Conservation (phyloP, 2,888 invertebrate species). For the Tinea pellionella region DNA sequence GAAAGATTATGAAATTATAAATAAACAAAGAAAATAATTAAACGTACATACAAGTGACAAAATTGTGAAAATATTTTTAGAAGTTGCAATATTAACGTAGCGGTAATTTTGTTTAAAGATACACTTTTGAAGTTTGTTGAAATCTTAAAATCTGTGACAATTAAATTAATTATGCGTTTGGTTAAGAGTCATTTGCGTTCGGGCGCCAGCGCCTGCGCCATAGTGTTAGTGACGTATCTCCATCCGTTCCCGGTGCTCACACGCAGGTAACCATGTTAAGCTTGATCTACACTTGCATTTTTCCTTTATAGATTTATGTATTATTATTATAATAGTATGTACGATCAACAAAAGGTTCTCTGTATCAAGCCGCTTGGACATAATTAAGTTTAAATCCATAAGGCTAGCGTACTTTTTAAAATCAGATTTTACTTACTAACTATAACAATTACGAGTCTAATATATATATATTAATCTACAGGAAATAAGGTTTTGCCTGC, state of each 20-base stretch:
- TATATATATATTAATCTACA: too few species aligned
- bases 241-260: background rate
- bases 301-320: background rate
- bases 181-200: background rate
- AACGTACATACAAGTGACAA: background rate
- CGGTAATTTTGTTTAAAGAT: background rate
- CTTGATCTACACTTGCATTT: background rate
- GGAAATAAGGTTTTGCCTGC: too few species aligned
- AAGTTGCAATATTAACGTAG: background rate
- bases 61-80: background rate
- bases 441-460: too few species aligned
- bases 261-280: constrained; percentile 1
- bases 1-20: background rate
- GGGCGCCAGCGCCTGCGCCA: background rate
- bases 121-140: background rate
- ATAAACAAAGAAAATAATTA: background rate
- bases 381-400: too few species aligned
- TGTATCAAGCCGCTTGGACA: too few species aligned
- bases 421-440: too few species aligned
- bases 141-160: constrained; percentile 1
- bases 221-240: background rate
- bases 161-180: background rate
- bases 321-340: too few species aligned
- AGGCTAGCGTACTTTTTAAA: too few species aligned
- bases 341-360: too few species aligned